Conservation (phyloP, 2,888 invertebrate genomes). For the Heteromyza rotundicornis region DNA sequence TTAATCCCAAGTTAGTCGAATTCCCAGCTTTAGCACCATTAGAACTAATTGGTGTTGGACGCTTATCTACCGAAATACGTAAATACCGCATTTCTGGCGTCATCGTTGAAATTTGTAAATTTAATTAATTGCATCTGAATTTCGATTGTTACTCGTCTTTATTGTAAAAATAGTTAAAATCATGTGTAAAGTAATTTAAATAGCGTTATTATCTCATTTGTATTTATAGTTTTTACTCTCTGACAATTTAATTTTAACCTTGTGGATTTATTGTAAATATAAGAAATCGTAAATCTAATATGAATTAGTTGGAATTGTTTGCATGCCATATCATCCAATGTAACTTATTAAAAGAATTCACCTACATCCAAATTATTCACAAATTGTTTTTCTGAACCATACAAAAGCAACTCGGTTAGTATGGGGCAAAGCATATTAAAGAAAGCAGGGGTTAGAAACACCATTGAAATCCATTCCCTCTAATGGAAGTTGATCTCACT, state of each 20-base stretch:
- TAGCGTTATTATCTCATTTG: not conserved
- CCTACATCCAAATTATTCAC: conserved; percentile 8
- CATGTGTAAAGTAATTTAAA: not conserved
- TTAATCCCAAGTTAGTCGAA: conserved; percentile 13
- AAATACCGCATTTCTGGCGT: too few species aligned
- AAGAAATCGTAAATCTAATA: not conserved
- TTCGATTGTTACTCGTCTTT: not conserved
- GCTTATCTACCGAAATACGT: not conserved
- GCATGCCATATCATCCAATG: conserved; percentile 23
- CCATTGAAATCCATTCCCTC: too few species aligned
- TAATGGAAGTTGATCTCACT: too few species aligned
- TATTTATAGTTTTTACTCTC: not conserved
- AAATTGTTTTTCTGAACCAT: too few species aligned
- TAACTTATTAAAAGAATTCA: conserved; percentile 2
- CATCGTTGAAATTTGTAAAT: not conserved
- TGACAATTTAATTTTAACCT: not conserved
- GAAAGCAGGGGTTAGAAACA: too few species aligned
- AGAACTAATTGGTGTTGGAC: not conserved
- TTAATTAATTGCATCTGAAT: not conserved
- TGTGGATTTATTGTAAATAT: not conserved
- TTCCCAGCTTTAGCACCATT: conserved; percentile 2
- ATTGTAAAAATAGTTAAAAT: not conserved
- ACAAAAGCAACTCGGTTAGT: too few species aligned
- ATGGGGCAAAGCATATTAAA: too few species aligned
- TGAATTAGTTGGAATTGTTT: conserved; percentile 21